A percentile compares a stretch with the other conserved stretches of the same genome.
Evolutionary conservation across 2,797 vertebrate species (phyloP).

Genomic region (Periophthalmus magnuspinnatus): DNA sequence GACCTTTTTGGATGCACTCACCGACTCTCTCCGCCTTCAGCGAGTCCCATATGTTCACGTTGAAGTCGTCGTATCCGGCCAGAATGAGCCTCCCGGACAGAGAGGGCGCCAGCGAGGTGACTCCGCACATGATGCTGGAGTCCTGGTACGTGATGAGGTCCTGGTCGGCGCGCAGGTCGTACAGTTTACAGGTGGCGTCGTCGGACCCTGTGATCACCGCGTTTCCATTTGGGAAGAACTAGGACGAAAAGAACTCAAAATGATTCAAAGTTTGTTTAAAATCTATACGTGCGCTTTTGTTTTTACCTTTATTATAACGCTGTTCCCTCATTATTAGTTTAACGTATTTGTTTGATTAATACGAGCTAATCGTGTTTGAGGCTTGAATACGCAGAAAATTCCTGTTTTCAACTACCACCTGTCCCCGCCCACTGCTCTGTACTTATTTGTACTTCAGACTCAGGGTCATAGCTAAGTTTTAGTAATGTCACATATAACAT

Average conservation of each 20-base stretch:
- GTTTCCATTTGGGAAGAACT: conserved; percentile 98
- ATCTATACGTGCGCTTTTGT: neutral
- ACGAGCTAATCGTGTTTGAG: no score
- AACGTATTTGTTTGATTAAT: no score
- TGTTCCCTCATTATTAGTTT: no score
- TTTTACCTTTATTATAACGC: no score
- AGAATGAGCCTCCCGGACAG: conserved; percentile 89
- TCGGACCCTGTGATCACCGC: conserved; percentile 96
- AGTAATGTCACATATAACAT: no score
- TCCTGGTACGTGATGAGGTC: conserved; percentile 93
- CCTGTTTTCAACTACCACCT: no score
- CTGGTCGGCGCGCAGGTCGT: conserved; percentile 93
- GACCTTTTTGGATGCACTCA: conserved; percentile 69
- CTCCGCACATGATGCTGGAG: conserved; percentile 92
- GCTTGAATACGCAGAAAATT: no score
- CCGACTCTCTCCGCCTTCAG: conserved; percentile 93
- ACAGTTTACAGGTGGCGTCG: conserved; percentile 91
- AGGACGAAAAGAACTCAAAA: neutral
- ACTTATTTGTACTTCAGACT: no score
- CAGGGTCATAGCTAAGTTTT: no score
- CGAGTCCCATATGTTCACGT: conserved; percentile 96
- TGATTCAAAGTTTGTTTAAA: neutral
- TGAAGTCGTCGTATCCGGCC: conserved; percentile 96
- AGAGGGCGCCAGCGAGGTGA: conserved; percentile 93
- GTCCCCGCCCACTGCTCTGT: no score